Base-by-base conservation (phyloP, 2,113 vertebrate genomes). In the Panurus biarmicus region DNA sequence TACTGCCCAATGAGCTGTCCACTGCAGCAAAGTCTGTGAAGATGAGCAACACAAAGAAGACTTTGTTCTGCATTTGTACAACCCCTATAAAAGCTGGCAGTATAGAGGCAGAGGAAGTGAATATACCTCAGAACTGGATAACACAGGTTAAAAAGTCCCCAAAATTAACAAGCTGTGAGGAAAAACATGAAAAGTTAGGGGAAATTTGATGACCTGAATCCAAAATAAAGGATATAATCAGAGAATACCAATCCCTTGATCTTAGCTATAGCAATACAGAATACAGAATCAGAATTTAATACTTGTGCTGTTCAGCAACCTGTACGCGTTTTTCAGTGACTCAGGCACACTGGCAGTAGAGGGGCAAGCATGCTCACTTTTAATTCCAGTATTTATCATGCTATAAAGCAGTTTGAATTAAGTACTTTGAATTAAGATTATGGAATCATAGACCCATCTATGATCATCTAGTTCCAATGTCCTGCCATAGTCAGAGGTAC, bases 61-160 rank as follows among this genome's bases (percentile, higher is more conserved):
- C 42, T 72, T 79, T 57, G 4, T 20, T 70, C 20, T 1, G 3
- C 6, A 9, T 51, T 69, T 51, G 5, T 48, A 61, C 17, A 69
- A 21, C 1, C 5, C 7, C 9, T 20, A 1, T 14, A 19, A 14
- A 79, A 40, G 16, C 12, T 3, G 21, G 12, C 9, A 76, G 31
- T 77, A 75, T 24, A 54, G 40, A 85, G 62, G 15, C 5, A 74
- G 20, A 66, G 23, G 62, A 78, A 56, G 54, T 73, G 48, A 72
- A 73, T 61, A 72, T 29, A 72, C 10, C 40, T 76, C 29, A 75
- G 15, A 92, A 83, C 10, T 1, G 1, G 12, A 44, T 22, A 50
- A 47, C 1, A 4, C 3, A 16, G 14, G 6, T 73, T 53, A 42
- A 82, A 74, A 71, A 54, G 2, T 3, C 8, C 9, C 12, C 1